Conservation (phyloP, 2,888 invertebrate species). For the Cheilosia impressa region DNA sequence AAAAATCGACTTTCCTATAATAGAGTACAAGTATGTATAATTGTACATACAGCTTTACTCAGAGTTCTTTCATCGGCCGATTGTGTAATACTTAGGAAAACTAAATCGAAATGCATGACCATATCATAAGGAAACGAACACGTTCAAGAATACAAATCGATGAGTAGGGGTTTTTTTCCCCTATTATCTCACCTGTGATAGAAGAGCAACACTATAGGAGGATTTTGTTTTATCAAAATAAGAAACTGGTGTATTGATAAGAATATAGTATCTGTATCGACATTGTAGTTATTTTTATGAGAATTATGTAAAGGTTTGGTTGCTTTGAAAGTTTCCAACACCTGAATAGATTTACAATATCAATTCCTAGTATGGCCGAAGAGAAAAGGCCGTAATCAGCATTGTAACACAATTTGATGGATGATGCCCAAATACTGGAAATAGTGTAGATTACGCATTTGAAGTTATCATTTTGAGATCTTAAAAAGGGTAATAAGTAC, state of each 20-base stretch:
- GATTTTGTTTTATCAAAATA: slow-evolving; percentile 26
- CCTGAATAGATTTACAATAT: background rate
- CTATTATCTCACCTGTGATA: background rate
- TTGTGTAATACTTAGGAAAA: slow-evolving; percentile 61
- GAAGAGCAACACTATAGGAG: slow-evolving; percentile 30
- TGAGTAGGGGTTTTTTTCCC: background rate
- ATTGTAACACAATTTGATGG: too few relatives aligned
- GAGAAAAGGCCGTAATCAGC: background rate
- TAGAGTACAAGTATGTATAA: slow-evolving; percentile 11
- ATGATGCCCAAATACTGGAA: too few relatives aligned
- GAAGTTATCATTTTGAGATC: too few relatives aligned
- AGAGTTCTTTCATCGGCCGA: slow-evolving; percentile 48
- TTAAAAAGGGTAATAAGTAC: too few relatives aligned
- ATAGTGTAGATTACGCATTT: too few relatives aligned
- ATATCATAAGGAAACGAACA: slow-evolving; percentile 13
- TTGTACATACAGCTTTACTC: slow-evolving; percentile 1
- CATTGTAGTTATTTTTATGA: slow-evolving; percentile 22
- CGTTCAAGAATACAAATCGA: slow-evolving; percentile 6
- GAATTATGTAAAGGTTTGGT: slow-evolving; percentile 25
- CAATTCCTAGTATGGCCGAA: background rate
- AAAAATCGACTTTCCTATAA: slow-evolving; percentile 1
- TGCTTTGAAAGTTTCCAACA: background rate
- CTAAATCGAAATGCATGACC: slow-evolving; percentile 64
- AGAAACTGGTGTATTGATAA: slow-evolving; percentile 27
- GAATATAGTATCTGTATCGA: background rate